A percentile compares a stretch with the other conserved stretches of the same genome.
phyloP scores from a whole-genome alignment of 2,888 invertebrate genomes.

The Ormyrus rosae region DNA sequence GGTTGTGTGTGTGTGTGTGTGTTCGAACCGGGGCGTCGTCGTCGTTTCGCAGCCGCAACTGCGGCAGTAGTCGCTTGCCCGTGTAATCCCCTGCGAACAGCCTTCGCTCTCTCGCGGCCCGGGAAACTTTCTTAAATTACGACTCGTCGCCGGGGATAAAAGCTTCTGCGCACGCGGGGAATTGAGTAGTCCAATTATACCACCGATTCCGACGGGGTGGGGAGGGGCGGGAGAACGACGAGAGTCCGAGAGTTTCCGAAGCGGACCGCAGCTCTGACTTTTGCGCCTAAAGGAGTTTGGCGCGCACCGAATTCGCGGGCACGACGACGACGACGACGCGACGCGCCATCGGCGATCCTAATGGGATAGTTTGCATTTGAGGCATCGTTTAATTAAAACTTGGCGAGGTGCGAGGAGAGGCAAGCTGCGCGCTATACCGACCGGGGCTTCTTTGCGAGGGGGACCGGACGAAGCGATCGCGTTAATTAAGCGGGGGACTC shows the following conservation, averaged over 20 bases:
- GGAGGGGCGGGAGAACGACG: too few species aligned
- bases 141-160: too few species aligned
- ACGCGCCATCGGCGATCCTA: conserved; percentile 18
- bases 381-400: conserved; percentile 49
- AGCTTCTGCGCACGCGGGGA: neutral
- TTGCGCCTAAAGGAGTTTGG: neutral
- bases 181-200: too few species aligned
- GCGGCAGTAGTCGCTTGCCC: neutral
- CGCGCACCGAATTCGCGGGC: neutral
- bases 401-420: neutral
- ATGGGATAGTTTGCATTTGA: conserved; percentile 43
- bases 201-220: too few species aligned
- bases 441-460: too few species aligned
- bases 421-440: too few species aligned
- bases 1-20: too few species aligned
- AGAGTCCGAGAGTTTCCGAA: too few species aligned
- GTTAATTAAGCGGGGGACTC: too few species aligned
- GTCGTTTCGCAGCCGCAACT: neutral
- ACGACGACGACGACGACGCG: too few species aligned
- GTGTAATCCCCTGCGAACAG: neutral
- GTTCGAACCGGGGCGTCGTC: neutral
- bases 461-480: too few species aligned
- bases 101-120: neutral
- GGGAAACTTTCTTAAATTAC: conserved; percentile 39
- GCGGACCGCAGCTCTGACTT: neutral